These are phyloP conservation scores for Andinoacara biseriatus DNA, from an alignment of 2,113 vertebrate genomes.

Conservation along the genomic window DNA sequence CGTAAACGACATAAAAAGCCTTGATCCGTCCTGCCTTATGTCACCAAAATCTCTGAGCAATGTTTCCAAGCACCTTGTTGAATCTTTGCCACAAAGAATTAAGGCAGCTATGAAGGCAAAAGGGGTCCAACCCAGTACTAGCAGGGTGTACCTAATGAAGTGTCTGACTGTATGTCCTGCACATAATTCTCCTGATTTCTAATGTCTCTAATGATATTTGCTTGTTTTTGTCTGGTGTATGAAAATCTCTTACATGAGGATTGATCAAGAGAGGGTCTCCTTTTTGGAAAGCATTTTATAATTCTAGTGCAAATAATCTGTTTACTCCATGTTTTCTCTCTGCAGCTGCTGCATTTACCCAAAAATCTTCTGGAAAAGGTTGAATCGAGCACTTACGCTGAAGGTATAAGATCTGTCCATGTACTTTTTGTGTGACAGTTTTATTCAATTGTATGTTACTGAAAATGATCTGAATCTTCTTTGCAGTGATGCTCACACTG, in stretches of 20 bases:
- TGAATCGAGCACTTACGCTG: background rate
- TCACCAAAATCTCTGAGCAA: too few relatives aligned
- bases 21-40: too few relatives aligned
- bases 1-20: too few relatives aligned
- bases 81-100: too few relatives aligned
- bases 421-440: background rate
- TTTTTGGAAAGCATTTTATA: background rate
- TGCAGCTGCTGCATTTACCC: constrained; percentile 65
- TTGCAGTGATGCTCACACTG: constrained; percentile 49
- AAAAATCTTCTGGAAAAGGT: background rate
- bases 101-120: too few relatives aligned
- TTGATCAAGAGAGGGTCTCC: background rate
- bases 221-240: background rate
- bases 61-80: too few relatives aligned
- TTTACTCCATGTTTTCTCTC: background rate
- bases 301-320: background rate
- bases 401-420: constrained; percentile 45
- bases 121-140: background rate
- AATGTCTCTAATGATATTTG: background rate
- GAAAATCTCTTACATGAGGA: background rate
- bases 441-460: background rate
- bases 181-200: background rate
- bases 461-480: background rate
- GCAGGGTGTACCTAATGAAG: background rate
- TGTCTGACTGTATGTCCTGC: background rate